Base-by-base conservation (phyloP, 2,888 invertebrate genomes). In the Amiota mariae region DNA sequence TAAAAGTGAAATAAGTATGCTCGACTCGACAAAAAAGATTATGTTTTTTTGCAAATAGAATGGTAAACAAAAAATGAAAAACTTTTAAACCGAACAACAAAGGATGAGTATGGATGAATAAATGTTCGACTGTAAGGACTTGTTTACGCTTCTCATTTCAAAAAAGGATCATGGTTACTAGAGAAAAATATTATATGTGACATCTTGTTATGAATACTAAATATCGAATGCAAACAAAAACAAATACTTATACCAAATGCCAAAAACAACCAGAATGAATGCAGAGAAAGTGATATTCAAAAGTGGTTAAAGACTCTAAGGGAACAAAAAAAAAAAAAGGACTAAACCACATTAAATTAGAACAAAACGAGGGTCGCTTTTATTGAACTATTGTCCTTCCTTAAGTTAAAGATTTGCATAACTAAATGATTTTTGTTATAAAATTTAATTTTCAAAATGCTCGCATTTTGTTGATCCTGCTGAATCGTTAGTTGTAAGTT, bases 171-270 rank as follows among this genome's bases (percentile, higher is more conserved):
- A 66, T 54, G n/a, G 51, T 18, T 46, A 63, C 56, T 47, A 77
- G 71, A 36, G 36, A 77, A 74, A 79, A 76, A 78, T 77, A 80
- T 80, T 75, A 79, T 80, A 77, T 78, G 75, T 75, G 75, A 76
- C 76, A 77, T 77, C 72, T 76, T 75, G 81, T 73, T 79, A 77
- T 81, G 81, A 78, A 81, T 81, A 79, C 78, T 78, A 80, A 81
- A 78, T 73, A 70, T 18, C 18, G n/a, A n/a, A 48, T 66, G 48
- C n/a, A 15, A 36, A 36, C 36, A 36, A 59, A 59, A 20, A 20
- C 48, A 47, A 47, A n/a, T n/a, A 24, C 24, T 2, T 2, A 66
- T 66, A 66, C 20, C 18, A 18, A 18, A n/a, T 8, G 48, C 9
- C 15, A 11, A 10, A 10, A 2, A 66, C 48, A n/a, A 66, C 48